These are phyloP conservation scores for Callospermophilus lateralis DNA, from an alignment of 2,113 vertebrate species.

Conservation along the genomic window DNA sequence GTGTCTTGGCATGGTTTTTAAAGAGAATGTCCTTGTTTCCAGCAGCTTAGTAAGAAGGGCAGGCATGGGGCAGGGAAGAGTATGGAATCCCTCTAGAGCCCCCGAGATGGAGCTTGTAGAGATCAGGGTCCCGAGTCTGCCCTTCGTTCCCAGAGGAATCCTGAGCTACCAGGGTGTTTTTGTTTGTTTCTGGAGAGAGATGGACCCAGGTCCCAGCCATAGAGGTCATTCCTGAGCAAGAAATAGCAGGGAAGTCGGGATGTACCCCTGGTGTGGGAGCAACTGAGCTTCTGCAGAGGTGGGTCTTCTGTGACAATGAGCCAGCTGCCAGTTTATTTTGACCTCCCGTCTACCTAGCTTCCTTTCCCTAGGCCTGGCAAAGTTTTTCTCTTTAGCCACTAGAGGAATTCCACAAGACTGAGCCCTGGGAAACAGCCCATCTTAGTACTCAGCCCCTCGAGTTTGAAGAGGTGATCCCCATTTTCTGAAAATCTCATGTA, in stretches of 20 bases:
- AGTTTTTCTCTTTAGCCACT: background rate
- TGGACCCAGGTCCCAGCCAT: background rate
- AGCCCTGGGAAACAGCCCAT: background rate
- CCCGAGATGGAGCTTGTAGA: background rate
- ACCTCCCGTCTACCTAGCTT: background rate
- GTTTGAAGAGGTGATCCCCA: background rate
- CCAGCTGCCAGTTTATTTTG: background rate
- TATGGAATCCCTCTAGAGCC: background rate
- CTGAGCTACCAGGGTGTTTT: background rate
- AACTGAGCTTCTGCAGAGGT: background rate
- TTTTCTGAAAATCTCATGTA: background rate
- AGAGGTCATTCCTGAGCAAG: background rate
- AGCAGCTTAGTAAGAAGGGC: background rate
- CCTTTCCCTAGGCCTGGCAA: background rate
- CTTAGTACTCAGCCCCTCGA: background rate
- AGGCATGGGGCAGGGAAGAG: too few relatives aligned
- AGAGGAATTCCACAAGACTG: rapidly evolving
- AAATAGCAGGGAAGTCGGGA: background rate
- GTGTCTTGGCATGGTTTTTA: too few relatives aligned
- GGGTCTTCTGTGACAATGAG: background rate
- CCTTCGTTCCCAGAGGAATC: background rate
- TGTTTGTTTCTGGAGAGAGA: background rate
- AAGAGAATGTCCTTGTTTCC: background rate
- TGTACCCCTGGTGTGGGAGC: background rate
- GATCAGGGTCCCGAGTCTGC: background rate